A percentile compares a stretch with the other conserved stretches of the same genome.
Evolutionary conservation across 1,140 invertebrate genomes (phyloP).

Genomic region (Euura lappo): DNA sequence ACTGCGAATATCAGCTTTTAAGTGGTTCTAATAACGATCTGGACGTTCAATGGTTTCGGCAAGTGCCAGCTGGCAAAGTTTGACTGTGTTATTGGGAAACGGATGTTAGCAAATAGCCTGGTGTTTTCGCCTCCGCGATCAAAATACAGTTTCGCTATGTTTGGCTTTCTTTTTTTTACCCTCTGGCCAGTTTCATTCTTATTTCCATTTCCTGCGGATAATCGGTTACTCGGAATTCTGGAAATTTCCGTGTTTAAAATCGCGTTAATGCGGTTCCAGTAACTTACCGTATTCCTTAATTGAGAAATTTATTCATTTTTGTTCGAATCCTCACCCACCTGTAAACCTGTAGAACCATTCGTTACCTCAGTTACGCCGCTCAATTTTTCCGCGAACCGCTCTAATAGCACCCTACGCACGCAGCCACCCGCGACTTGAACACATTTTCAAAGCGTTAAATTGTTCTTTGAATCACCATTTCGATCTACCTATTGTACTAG

Average conservation of each 20-base stretch:
- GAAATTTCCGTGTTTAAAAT: background rate
- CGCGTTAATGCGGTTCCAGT: background rate
- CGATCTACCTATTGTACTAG: background rate
- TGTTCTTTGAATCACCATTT: too few relatives aligned
- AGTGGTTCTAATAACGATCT: constrained; percentile 3
- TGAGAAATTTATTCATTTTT: constrained; percentile 1
- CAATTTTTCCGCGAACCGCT: background rate
- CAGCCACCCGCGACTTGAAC: background rate
- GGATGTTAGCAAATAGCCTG: background rate
- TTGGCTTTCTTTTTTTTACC: background rate
- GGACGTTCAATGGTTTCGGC: background rate
- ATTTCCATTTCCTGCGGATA: background rate
- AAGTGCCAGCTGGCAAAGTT: background rate
- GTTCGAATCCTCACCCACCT: background rate
- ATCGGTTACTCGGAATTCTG: background rate
- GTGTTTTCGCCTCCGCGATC: background rate
- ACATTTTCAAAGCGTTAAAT: background rate
- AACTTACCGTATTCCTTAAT: background rate
- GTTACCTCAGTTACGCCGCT: background rate
- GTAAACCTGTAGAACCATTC: too few relatives aligned
- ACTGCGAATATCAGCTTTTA: constrained; percentile 3
- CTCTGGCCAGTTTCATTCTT: background rate
- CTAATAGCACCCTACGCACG: background rate
- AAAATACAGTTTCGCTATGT: background rate
- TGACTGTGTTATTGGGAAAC: background rate